Conservation (phyloP, 2,113 vertebrate genomes). For the Pseudorhombus dupliciocellatus region DNA sequence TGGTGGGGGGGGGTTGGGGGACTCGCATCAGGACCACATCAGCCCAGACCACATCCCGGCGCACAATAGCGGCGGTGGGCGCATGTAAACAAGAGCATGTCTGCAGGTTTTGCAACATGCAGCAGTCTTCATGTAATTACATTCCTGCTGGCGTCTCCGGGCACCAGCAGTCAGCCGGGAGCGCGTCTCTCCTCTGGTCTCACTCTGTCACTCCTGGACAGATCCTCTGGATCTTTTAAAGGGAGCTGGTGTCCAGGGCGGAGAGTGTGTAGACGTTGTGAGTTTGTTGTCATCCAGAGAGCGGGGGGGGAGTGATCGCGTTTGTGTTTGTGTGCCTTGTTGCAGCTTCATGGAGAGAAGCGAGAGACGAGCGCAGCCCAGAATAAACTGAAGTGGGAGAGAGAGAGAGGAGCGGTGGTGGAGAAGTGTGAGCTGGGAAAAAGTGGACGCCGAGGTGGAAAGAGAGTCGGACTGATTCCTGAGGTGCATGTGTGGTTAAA, state of each 20-base stretch:
- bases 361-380: slow-evolving; percentile 43
- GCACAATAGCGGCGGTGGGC: slow-evolving; percentile 42
- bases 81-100: slow-evolving; percentile 37
- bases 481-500: slow-evolving; percentile 57
- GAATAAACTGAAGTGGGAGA: slow-evolving; percentile 49
- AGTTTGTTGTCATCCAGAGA: slow-evolving; percentile 25
- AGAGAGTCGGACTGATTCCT: slow-evolving; percentile 46
- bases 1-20: too few relatives aligned
- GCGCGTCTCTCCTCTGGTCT: slow-evolving; percentile 23
- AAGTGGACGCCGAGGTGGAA: slow-evolving; percentile 38
- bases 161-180: slow-evolving; percentile 51
- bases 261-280: slow-evolving; percentile 9
- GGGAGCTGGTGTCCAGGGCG: slow-evolving; percentile 17
- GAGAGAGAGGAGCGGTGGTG: slow-evolving; percentile 25
- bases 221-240: slow-evolving; percentile 33
- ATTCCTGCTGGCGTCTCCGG: slow-evolving; percentile 57
- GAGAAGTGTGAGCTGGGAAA: slow-evolving; percentile 33
- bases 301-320: slow-evolving; percentile 43
- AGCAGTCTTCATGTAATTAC: slow-evolving; percentile 56
- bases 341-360: slow-evolving; percentile 64
- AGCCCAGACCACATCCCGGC: slow-evolving; percentile 36
- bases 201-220: slow-evolving; percentile 18
- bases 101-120: slow-evolving; percentile 59
- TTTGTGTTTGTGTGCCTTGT: slow-evolving; percentile 59
- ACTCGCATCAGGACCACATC: slow-evolving; percentile 82